phyloP scores from a whole-genome alignment of 1,140 invertebrate species.

The Aradophagus sp. region DNA sequence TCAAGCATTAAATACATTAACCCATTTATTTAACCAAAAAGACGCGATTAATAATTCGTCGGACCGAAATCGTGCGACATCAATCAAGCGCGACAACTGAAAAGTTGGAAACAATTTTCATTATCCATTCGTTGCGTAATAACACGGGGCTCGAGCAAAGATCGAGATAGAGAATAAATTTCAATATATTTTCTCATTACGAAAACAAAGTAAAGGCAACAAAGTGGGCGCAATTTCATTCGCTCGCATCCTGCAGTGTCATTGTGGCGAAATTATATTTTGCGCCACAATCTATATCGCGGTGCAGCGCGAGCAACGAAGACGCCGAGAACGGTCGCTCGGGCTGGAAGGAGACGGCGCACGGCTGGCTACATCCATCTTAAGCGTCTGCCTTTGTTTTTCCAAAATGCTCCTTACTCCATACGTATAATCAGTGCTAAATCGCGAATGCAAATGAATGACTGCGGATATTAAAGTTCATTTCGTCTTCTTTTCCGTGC shows the following conservation, averaged over 20 bases:
- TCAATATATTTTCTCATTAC: conserved; percentile 54
- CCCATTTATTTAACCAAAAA: no score
- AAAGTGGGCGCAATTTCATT: conserved; percentile 44
- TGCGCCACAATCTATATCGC: conserved; percentile 31
- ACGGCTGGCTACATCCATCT: conserved; percentile 27
- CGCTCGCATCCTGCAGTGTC: conserved; percentile 47
- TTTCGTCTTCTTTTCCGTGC: conserved; percentile 29
- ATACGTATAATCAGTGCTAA: conserved; percentile 50
- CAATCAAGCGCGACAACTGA: conserved; percentile 37
- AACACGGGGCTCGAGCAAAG: conserved; percentile 10
- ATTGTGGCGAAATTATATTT: conserved; percentile 51
- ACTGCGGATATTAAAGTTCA: conserved; percentile 39
- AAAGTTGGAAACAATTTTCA: conserved; percentile 46
- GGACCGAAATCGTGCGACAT: conserved; percentile 13
- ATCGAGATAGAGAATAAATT: conserved; percentile 43
- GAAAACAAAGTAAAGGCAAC: conserved; percentile 33
- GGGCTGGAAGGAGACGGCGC: no score
- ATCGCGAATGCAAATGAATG: conserved; percentile 49
- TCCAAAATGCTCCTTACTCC: conserved; percentile 35
- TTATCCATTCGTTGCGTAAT: conserved; percentile 23
- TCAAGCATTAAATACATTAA: neutral
- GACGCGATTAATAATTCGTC: conserved; percentile 21
- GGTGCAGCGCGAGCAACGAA: neutral
- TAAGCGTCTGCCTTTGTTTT: conserved; percentile 46
- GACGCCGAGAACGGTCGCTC: no score